Evolutionary conservation across 92 coral and sea anemone genomes (phyloP).

Genomic region (Plumapathes pennacea): DNA sequence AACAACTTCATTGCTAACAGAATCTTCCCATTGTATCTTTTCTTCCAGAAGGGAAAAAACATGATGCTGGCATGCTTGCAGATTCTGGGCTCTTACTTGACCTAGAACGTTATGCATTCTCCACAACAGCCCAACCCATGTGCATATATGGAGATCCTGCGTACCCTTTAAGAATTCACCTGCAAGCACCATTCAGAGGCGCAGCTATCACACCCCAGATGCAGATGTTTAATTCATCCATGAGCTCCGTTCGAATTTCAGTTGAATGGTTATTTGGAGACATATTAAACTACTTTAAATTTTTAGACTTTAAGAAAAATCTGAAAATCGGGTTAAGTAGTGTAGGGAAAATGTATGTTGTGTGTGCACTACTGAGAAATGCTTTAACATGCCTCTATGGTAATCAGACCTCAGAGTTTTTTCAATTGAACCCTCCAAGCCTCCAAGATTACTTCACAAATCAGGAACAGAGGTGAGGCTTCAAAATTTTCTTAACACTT

Average conservation of each 20-base stretch:
- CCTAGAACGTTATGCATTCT: conserved; percentile 1
- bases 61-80: too few species aligned
- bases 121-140: not conserved
- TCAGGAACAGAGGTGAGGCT: too few species aligned
- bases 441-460: conserved; percentile 6
- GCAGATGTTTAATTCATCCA: conserved; percentile 8
- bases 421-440: conserved; percentile 11
- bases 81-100: too few species aligned
- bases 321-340: conserved; percentile 3
- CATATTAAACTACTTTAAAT: conserved; percentile 8
- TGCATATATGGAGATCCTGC: conserved; percentile 9
- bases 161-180: conserved; percentile 9
- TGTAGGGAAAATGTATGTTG: conserved; percentile 14
- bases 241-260: conserved; percentile 12
- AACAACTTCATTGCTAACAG: too few species aligned
- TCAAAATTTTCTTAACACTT: too few species aligned
- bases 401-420: conserved; percentile 7
- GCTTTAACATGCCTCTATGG: conserved; percentile 20
- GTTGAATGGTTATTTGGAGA: conserved; percentile 22
- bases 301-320: conserved; percentile 7
- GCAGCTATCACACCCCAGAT: conserved; percentile 6
- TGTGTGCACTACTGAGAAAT: conserved; percentile 10
- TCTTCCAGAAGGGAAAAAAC: too few species aligned
- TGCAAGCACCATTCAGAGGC: conserved; percentile 18
- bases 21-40: too few species aligned